A percentile compares a stretch with the other conserved stretches of the same genome.
These are phyloP conservation scores for Polyodon spathula DNA, from an alignment of 2,113 vertebrate species.

Conservation along the genomic window DNA sequence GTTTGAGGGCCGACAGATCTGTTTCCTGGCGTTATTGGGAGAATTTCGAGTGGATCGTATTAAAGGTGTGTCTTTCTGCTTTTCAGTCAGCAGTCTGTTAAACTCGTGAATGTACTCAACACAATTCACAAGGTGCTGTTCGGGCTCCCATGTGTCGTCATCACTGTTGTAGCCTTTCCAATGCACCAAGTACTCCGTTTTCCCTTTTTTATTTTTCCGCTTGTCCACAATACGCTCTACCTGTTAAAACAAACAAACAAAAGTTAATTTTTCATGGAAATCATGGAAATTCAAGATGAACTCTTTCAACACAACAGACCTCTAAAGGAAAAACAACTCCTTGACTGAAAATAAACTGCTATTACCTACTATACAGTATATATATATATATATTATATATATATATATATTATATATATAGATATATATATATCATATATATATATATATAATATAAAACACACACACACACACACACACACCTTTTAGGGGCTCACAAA, in stretches of 20 bases:
- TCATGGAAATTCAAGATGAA: no score
- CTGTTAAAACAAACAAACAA: conserved; percentile 43
- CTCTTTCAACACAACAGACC: no score
- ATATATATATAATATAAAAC: no score
- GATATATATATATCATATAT: no score
- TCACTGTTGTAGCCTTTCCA: conserved; percentile 88
- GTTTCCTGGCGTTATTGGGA: conserved; percentile 69
- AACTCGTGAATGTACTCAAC: conserved; percentile 87
- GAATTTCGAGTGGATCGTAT: conserved; percentile 73
- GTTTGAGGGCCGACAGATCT: conserved; percentile 63
- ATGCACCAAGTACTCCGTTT: conserved; percentile 83
- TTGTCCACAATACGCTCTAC: conserved; percentile 88
- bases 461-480: no score
- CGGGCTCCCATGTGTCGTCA: conserved; percentile 93
- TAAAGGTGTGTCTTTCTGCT: conserved; percentile 57
- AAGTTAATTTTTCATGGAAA: no score
- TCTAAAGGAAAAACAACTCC: no score
- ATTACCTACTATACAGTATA: no score
- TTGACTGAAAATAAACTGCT: no score
- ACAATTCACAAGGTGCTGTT: conserved; percentile 85
- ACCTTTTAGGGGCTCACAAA: no score
- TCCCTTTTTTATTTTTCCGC: conserved; percentile 85
- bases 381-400: no score
- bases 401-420: no score
- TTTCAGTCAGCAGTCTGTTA: conserved; percentile 65